Base-by-base conservation (phyloP, 2,113 vertebrate species). In the pig (Sus scrofa) region DNA sequence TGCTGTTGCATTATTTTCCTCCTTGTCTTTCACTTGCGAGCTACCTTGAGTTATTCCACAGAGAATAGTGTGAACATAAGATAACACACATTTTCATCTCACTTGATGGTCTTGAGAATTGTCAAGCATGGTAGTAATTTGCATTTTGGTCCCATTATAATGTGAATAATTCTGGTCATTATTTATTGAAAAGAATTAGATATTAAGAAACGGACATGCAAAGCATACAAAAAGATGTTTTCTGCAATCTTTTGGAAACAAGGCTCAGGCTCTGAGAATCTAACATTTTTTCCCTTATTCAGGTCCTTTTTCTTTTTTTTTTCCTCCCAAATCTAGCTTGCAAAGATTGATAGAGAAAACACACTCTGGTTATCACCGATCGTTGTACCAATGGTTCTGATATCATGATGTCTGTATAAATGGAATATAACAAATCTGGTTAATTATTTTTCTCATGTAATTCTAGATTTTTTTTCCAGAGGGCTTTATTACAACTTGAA, bases 61-160 rank as follows among this genome's bases (percentile, higher is more conserved):
- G 67, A 88, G 77, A 82, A 97, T 32, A 67, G 62, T 73, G 44
- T 77, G 62, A 90, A 77, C 39, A 3, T 82, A 71, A 86, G 52
- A 92, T 90, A 92, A 60, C 56, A 77, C 32, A 77, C 52, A 52
- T 82, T 98, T 95, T 84, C 62, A 74, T 92, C 73, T 82, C 39
- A 39, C 6, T 75, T 7, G 62, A 39, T 18, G 26, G n/a, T 85
- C 19, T 4, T 30, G 22, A 65, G 26, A 74, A 82, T 86, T 91
- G 32, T 77, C n/a, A 78, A 78, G 26, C 2, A 7, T n/a, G 39
- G n/a, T 4, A 91, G 62, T 44, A n/a, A 92, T 92, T 90, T 95
- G 16, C 24, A 87, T 92, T 92, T 96, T 52, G 16, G 0, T 83
- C 70, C 68, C 44, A 24, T 67, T 89, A 75, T 71, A 68, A 77